Conservation (phyloP, 2,888 invertebrate species). For the Exephanes ischioxanthus region DNA sequence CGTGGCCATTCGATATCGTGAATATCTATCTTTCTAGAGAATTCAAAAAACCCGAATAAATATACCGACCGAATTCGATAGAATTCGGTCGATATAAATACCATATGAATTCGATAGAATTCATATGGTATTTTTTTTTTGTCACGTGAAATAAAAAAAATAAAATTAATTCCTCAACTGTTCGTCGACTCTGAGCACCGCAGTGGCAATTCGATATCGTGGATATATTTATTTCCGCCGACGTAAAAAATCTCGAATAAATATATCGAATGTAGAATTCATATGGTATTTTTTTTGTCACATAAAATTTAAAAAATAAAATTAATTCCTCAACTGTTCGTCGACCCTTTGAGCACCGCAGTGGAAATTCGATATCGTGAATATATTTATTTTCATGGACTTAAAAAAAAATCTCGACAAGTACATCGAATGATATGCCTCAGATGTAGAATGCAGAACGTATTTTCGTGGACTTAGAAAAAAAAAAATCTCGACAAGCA, state of each 20-base stretch:
- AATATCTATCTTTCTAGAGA: background rate
- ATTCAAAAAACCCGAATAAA: no score
- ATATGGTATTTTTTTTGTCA: background rate
- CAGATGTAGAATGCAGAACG: constrained; percentile 13
- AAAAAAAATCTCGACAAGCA: no score
- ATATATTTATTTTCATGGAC: background rate
- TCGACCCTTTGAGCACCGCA: no score
- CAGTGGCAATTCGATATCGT: background rate
- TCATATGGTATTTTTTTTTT: background rate
- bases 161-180: background rate
- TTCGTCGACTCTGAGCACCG: no score
- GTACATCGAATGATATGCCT: background rate
- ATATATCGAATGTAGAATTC: background rate
- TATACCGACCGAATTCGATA: no score
- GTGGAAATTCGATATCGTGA: background rate
- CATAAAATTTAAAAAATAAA: background rate
- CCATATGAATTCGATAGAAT: no score
- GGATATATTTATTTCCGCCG: background rate
- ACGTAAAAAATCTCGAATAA: background rate
- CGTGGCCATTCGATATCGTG: background rate
- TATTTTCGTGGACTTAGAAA: background rate
- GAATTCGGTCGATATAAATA: no score
- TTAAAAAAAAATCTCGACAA: background rate
- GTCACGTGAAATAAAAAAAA: background rate
- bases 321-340: background rate